Evolutionary conservation across 2,113 vertebrate genomes (phyloP), one percentile per base, ranked within the genome.

Genomic region (Eurystomus gularis): DNA sequence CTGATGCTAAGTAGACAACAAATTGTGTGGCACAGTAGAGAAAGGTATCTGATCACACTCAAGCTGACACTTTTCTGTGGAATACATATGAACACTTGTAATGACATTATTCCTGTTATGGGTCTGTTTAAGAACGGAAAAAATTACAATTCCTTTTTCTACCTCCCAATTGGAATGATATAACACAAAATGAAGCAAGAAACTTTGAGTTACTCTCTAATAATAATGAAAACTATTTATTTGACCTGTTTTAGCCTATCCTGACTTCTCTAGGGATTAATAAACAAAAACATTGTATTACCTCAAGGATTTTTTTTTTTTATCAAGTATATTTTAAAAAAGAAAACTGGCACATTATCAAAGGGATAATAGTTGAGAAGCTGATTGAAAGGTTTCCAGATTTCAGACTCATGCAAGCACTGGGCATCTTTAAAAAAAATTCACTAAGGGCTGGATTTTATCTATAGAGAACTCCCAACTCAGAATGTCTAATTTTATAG

Each of bases 181-280:
- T 4, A 60, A 72, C 23, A 65, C 28, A 77, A 82, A 88, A 71
- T 3, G 5, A 92, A 91, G 48, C 10, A 58, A 81, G 33, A 83
- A 90, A 70, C 18, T 91, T 83, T 57, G 44, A 83, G 55, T 48
- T 85, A 69, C 39, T 11, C 33, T 76, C 79, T 86, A 81, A 69
- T 37, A 52, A 64, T 69, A 96, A 91, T 71, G 51, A 73, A 86
- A 83, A 95, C 80, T 87, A 91, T 89, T 90, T 88, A 86, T 93
- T 55, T 91, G 61, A 81, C 12, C 40, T 48, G 15, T 35, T 95
- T 92, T 90, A 88, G 14, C 55, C 23, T 81, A 91, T 64, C 91
- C 76, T 94, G 81, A 71, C 85, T 96, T 96, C 31, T 57, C 77
- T 92, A 68, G 77, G 68, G 77, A 87, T 95, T 54, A 31, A 44